Evolutionary conservation across 2,113 vertebrate genomes (phyloP).

Genomic region (Sitta europaea): DNA sequence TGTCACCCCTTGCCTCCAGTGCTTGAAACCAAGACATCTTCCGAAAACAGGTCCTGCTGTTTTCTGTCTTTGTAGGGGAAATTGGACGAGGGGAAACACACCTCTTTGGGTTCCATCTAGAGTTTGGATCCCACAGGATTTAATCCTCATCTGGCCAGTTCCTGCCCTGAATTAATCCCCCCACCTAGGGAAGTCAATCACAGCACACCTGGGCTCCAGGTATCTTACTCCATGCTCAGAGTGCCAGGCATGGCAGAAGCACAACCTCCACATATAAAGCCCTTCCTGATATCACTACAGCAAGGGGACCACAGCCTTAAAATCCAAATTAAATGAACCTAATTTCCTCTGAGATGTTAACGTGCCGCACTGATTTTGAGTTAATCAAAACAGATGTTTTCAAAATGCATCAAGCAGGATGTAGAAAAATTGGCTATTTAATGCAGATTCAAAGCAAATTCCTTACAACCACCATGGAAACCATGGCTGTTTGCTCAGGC

Average conservation of each 20-base stretch:
- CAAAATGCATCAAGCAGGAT: constrained; percentile 51
- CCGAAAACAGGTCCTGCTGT: background rate
- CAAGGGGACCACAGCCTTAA: background rate
- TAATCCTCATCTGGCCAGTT: background rate
- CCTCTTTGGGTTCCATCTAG: background rate
- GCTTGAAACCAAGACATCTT: background rate
- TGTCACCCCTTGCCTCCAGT: background rate
- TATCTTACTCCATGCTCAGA: background rate
- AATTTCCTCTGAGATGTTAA: constrained; percentile 62
- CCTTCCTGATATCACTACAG: background rate
- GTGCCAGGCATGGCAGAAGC: background rate
- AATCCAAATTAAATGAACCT: constrained; percentile 39
- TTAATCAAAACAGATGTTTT: constrained; percentile 67
- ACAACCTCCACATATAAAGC: background rate
- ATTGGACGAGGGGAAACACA: background rate
- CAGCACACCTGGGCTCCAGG: background rate
- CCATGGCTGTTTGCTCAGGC: constrained; percentile 6
- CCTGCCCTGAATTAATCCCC: background rate
- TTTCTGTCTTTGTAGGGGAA: background rate
- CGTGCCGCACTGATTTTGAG: constrained; percentile 29
- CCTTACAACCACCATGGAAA: constrained; percentile 46
- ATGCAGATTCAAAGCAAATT: constrained; percentile 65
- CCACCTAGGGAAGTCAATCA: background rate
- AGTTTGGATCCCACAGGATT: background rate
- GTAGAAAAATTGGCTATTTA: constrained; percentile 63